These are phyloP conservation scores for Norana najaformis DNA, from an alignment of 2,888 invertebrate genomes.

Conservation along the genomic window DNA sequence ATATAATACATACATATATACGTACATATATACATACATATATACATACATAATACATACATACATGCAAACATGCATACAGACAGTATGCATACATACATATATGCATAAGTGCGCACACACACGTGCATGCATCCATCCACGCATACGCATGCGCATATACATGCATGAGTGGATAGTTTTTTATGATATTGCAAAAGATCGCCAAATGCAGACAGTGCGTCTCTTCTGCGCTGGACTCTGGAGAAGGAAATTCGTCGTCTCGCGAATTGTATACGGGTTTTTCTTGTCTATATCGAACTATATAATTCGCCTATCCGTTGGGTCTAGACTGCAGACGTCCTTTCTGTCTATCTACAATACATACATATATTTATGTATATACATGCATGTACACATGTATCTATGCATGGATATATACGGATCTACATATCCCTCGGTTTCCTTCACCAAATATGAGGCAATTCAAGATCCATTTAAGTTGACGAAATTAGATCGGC, in stretches of 20 bases:
- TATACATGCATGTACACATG: neutral
- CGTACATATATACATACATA: neutral
- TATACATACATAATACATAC: neutral
- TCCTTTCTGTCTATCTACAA: neutral
- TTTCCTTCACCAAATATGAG: neutral
- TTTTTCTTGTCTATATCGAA: neutral
- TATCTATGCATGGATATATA: neutral
- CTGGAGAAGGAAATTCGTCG: neutral
- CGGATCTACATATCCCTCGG: neutral
- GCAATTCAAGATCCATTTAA: slow-evolving; percentile 13
- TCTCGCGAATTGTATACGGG: neutral
- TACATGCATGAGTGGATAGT: neutral
- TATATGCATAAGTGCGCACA: neutral
- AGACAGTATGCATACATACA: neutral
- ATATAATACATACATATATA: no score
- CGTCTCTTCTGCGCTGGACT: neutral
- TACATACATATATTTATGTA: no score
- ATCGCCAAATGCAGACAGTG: neutral
- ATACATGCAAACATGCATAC: neutral
- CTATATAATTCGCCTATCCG: neutral
- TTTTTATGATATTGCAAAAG: slow-evolving; percentile 7
- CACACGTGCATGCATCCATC: neutral
- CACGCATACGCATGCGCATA: neutral
- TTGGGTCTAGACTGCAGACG: neutral
- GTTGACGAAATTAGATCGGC: neutral